phyloP scores from a whole-genome alignment of 2,888 invertebrate genomes.

The Meiosimyza decipiens region DNA sequence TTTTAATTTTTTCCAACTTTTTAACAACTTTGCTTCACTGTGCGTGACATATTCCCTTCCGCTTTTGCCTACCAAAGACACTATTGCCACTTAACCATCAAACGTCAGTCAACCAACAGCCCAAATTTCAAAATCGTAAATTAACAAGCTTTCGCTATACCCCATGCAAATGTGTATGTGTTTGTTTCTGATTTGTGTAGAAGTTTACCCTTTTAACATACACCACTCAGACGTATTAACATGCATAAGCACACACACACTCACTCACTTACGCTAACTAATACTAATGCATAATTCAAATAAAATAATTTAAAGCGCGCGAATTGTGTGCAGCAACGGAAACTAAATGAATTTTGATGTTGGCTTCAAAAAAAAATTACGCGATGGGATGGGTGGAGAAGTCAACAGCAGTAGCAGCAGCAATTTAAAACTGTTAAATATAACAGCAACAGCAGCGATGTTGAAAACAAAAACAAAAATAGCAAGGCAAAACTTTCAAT shows the following conservation, averaged over 20 bases:
- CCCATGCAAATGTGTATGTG: neutral
- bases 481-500: neutral
- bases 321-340: constrained; percentile 44
- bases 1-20: too few relatives aligned
- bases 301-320: constrained; percentile 44
- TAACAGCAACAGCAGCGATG: neutral
- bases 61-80: too few relatives aligned
- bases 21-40: too few relatives aligned
- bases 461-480: too few relatives aligned
- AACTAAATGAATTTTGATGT: constrained; percentile 36
- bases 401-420: too few relatives aligned
- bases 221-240: neutral
- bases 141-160: constrained; percentile 4
- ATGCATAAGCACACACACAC: constrained; percentile 4
- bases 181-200: too few relatives aligned
- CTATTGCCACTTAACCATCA: too few relatives aligned
- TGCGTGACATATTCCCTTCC: too few relatives aligned
- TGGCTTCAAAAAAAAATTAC: too few relatives aligned
- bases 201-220: neutral
- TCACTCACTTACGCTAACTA: constrained; percentile 6
- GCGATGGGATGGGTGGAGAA: too few relatives aligned
- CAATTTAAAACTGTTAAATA: too few relatives aligned
- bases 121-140: constrained; percentile 6
- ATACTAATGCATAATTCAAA: constrained; percentile 42
- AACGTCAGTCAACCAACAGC: too few relatives aligned